phyloP scores from a whole-genome alignment of 2,797 vertebrate species.

The Ceryle rudis region DNA sequence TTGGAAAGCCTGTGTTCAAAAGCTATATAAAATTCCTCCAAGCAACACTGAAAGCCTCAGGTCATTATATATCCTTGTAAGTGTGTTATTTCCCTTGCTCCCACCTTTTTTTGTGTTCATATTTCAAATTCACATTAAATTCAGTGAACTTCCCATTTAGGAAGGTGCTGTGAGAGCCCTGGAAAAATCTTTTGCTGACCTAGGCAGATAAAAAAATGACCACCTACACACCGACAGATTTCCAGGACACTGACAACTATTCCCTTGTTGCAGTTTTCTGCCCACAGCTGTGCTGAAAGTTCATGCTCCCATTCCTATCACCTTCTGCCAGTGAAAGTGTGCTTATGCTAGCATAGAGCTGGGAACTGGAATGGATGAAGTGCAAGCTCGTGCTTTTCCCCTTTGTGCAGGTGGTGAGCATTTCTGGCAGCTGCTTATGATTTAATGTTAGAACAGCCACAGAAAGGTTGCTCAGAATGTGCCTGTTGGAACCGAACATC shows the following conservation, averaged over 20 bases:
- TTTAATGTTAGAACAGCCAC: neutral
- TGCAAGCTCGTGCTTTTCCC: neutral
- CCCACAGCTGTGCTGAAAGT: conserved; percentile 12
- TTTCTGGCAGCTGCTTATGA: neutral
- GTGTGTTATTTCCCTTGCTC: neutral
- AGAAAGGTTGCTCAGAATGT: neutral
- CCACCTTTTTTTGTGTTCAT: neutral
- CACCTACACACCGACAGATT: neutral
- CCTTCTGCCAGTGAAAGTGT: neutral
- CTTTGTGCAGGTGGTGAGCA: neutral
- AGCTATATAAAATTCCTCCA: neutral
- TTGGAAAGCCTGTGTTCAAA: neutral
- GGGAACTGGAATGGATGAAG: neutral
- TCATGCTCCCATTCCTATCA: neutral
- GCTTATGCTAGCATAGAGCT: neutral
- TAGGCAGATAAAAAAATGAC: neutral
- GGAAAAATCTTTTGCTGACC: neutral
- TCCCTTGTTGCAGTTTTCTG: neutral
- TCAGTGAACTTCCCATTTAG: neutral
- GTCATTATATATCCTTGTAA: neutral
- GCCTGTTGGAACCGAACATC: neutral
- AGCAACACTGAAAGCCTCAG: neutral
- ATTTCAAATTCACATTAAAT: neutral
- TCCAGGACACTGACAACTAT: neutral
- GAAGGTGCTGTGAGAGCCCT: neutral